Percentiles rank a stretch among this genome's conserved stretches.
These are phyloP conservation scores for Mantis religiosa DNA, from an alignment of 2,888 invertebrate species.

Conservation along the genomic window DNA sequence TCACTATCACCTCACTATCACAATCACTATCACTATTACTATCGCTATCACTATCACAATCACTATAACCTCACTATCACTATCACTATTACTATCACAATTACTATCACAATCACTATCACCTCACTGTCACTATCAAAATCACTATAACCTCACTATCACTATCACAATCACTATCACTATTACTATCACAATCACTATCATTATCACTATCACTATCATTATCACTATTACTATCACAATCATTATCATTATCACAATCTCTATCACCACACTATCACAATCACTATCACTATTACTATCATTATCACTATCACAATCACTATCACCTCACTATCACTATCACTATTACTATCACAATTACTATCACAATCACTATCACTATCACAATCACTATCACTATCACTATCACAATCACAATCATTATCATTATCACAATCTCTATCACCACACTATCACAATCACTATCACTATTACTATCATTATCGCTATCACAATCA, in stretches of 20 bases:
- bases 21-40: neutral
- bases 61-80: no score
- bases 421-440: neutral
- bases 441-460: no score
- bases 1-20: neutral
- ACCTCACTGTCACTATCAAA: neutral
- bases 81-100: no score
- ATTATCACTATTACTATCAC: neutral
- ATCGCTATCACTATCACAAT: neutral
- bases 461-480: neutral
- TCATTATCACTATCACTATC: neutral
- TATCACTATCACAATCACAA: neutral
- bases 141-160: neutral
- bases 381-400: neutral
- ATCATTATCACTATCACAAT: neutral
- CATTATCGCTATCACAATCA: no score
- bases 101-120: no score
- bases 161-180: neutral
- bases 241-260: no score
- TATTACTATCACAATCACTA: no score
- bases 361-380: no score
- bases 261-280: no score
- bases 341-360: no score
- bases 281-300: neutral
- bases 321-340: no score